These are phyloP conservation scores for Heterotilapia buettikoferi DNA, from an alignment of 2,113 vertebrate species.

Conservation along the genomic window DNA sequence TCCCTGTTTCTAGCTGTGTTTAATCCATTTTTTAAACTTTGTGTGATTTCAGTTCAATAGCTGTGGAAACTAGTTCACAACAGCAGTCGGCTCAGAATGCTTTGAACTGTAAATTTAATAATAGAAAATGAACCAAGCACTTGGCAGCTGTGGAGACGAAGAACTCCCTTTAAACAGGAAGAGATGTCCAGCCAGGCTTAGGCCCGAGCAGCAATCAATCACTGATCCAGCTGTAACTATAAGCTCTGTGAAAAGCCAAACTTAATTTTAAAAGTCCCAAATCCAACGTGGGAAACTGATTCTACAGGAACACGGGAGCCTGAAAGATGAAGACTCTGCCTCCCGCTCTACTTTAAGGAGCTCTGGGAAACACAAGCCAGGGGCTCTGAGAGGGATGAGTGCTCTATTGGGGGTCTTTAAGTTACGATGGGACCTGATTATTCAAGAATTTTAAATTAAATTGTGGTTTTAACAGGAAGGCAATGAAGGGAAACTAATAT, in stretches of 20 bases:
- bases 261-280: neutral
- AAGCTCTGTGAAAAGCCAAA: neutral
- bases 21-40: neutral
- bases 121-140: neutral
- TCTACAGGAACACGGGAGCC: neutral
- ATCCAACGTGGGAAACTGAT: neutral
- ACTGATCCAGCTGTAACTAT: neutral
- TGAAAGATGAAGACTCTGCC: neutral
- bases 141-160: neutral
- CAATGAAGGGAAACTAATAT: neutral
- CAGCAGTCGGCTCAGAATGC: rapidly evolving
- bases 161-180: neutral
- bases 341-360: neutral
- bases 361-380: neutral
- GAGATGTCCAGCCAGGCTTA: neutral
- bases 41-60: neutral
- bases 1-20: neutral
- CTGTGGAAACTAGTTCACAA: neutral
- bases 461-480: neutral
- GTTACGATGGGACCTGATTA: neutral
- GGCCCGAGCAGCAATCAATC: neutral
- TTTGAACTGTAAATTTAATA: rapidly evolving
- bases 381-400: neutral
- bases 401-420: neutral
- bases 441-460: neutral